phyloP scores from a whole-genome alignment of 2,888 invertebrate species.

The Nasonovia ribisnigri region DNA sequence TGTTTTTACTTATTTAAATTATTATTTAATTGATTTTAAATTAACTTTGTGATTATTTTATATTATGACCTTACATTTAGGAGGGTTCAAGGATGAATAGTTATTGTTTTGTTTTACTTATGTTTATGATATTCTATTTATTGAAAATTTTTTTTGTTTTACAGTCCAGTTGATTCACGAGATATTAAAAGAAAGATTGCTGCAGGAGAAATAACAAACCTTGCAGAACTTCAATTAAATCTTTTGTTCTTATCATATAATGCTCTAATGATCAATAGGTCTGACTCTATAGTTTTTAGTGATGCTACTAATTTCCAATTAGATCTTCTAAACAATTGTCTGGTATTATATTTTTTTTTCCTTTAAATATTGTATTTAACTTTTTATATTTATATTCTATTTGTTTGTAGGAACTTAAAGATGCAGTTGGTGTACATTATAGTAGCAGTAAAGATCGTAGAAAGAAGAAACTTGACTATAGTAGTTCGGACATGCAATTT shows the following conservation, averaged over 20 bases:
- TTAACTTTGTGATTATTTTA: neutral
- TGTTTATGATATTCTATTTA: neutral
- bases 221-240: neutral
- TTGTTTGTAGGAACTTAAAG: neutral
- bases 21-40: neutral
- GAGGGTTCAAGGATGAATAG: neutral
- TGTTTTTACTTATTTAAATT: neutral
- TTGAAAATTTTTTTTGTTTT: neutral
- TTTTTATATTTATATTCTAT: neutral
- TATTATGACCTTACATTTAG: neutral
- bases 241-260: conserved; percentile 15
- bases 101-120: neutral
- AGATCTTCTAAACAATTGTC: neutral
- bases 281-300: neutral
- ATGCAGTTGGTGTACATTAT: neutral
- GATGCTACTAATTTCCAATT: conserved; percentile 8
- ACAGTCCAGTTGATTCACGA: neutral
- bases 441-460: no score
- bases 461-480: neutral
- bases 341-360: neutral
- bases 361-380: neutral
- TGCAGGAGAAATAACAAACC: neutral
- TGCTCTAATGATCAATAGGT: neutral
- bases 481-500: neutral
- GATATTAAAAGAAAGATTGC: neutral